Evolutionary conservation across 2,113 vertebrate species (phyloP), one percentile per base, ranked within the genome.

Genomic region (Semnornis frantzii): DNA sequence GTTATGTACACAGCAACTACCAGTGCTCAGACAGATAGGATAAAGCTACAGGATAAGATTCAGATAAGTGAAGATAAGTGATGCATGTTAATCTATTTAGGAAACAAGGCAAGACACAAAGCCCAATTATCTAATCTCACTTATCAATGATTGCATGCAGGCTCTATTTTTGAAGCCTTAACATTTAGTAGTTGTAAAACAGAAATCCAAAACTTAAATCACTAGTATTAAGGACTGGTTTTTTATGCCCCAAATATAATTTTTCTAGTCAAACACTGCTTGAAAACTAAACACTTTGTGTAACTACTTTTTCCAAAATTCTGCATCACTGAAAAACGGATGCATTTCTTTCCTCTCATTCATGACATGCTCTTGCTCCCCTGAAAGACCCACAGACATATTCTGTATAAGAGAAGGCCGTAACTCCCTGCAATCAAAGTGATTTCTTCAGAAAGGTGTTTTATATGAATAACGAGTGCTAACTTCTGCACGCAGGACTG

Each of bases 281-380:
- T 95, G 84, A 95, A 96, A 95, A 94, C 10, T 89, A 92, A 76
- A 76, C 74, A 33, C 11, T 85, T 12, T 9, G 46, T 80, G 92
- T 82, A 34, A 37, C 1, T 33, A 73, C 82, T 84, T 78, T 39
- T 52, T 19, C 11, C 10, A 82, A 81, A 87, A 81, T 70, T 90
- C 73, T 75, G 52, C n/a, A 31, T 74, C 39, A 60, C 60, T 21
- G 11, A 85, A 96, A 86, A 91, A 65, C 7, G 83, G 50, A 79
- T 39, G 31, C 5, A 66, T 71, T 39, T 82, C 20, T 31, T 50
- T 86, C 17, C n/a, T 69, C 73, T n/a, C 87, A 93, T 34, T 82
- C 64, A 79, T 89, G 77, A 84, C 25, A 88, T 10, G 20, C 37
- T 87, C 70, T 74, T 93, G 57, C 79, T 92, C 69, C 91, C 50